Evolutionary conservation across 2,113 vertebrate species (phyloP).

Genomic region (Emydura subglobosa): DNA sequence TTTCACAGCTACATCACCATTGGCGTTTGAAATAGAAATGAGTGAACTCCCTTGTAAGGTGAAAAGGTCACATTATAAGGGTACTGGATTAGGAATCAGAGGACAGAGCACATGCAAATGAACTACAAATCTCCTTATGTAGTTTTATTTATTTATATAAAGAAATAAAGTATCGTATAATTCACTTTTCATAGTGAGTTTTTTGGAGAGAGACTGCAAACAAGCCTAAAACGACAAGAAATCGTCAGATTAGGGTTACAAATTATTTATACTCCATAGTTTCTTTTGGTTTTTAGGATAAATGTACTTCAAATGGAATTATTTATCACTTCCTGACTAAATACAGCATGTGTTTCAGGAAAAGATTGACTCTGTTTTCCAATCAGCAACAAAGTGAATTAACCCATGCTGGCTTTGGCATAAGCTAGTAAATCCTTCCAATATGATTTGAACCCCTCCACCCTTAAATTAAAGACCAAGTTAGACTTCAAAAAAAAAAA

Average conservation of each 20-base stretch:
- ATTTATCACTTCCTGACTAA: slow-evolving; percentile 72
- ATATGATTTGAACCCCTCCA: not conserved
- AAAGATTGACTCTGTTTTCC: slow-evolving; percentile 66
- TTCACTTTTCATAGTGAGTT: slow-evolving; percentile 41
- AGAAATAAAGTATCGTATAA: slow-evolving; percentile 69
- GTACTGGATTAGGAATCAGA: not conserved
- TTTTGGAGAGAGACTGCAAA: not conserved
- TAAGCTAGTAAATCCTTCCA: slow-evolving; percentile 46
- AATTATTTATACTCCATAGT: slow-evolving; percentile 64
- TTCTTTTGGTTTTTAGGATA: slow-evolving; percentile 53
- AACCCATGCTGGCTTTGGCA: slow-evolving; percentile 51
- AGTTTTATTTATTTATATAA: slow-evolving; percentile 63
- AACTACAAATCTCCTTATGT: slow-evolving; percentile 43
- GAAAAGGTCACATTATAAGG: slow-evolving; percentile 62
- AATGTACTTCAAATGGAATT: slow-evolving; percentile 67
- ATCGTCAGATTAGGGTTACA: slow-evolving; percentile 52
- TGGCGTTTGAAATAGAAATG: slow-evolving; percentile 22
- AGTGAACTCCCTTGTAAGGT: slow-evolving; percentile 39
- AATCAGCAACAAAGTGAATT: slow-evolving; percentile 48
- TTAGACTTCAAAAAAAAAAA: not conserved
- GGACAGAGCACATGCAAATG: not conserved
- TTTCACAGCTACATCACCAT: not conserved
- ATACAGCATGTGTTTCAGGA: slow-evolving; percentile 63
- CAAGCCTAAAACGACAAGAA: slow-evolving; percentile 39
- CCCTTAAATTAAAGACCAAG: slow-evolving; percentile 16